Percentiles rank a stretch among this genome's conserved stretches.
Conservation (phyloP, 1,140 invertebrate genomes). For the honey bee (Apis mellifera) region Amel_HAv3.1 CM009943.2:3745001-3745500, state of each 20-base stretch:
- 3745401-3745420: not conserved
- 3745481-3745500: not conserved
- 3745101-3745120: not conserved
- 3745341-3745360: not conserved
- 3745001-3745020: constrained; percentile 31
- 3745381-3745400: not conserved
- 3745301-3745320: not conserved
- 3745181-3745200: not conserved
- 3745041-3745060: not conserved
- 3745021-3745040: not conserved
- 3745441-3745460: not conserved
- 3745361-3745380: not conserved
- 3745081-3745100: not conserved
- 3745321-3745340: not conserved
- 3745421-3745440: not conserved
- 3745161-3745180: too few species aligned
- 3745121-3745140: not conserved
- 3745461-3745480: not conserved
- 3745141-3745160: not conserved
- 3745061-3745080: not conserved
- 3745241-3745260: too few species aligned
- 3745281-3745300: not conserved
- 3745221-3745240: not conserved
- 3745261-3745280: not conserved
- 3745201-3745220: not conserved